These are phyloP conservation scores for Synergus gifuensis DNA, from an alignment of 2,888 invertebrate species.

Conservation along the genomic window DNA sequence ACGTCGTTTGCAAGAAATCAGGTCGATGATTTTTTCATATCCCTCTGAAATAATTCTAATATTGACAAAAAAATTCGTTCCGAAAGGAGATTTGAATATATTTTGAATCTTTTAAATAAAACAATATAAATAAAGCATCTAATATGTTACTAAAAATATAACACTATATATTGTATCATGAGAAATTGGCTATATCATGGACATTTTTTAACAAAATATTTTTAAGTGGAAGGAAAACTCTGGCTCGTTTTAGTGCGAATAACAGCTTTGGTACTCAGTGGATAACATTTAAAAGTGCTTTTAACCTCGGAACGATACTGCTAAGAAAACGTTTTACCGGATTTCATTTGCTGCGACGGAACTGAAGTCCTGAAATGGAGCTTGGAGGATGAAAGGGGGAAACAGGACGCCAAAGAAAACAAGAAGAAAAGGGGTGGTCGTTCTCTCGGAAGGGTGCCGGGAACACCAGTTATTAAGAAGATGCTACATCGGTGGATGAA, in stretches of 20 bases:
- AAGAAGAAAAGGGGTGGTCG: constrained; percentile 60
- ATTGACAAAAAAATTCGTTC: background rate
- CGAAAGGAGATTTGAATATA: too few species aligned
- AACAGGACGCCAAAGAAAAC: constrained; percentile 42
- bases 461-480: constrained; percentile 76
- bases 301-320: constrained; percentile 69
- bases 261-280: background rate
- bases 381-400: constrained; percentile 43
- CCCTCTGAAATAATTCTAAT: background rate
- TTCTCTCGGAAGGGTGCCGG: constrained; percentile 64
- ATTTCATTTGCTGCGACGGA: constrained; percentile 70
- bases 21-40: constrained; percentile 46
- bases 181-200: too few species aligned
- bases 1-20: constrained; percentile 39
- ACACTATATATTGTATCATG: too few species aligned
- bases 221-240: background rate
- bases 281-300: constrained; percentile 72
- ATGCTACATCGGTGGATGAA: constrained; percentile 75
- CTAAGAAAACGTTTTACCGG: constrained; percentile 74
- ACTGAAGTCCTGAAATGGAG: constrained; percentile 47
- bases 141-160: too few species aligned
- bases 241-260: background rate
- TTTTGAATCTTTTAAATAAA: too few species aligned
- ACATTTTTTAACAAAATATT: background rate
- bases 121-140: too few species aligned